Evolutionary conservation across 1,140 invertebrate genomes (phyloP), one percentile per base, ranked within the genome.

Genomic region (Meloidogyne floridensis): DNA sequence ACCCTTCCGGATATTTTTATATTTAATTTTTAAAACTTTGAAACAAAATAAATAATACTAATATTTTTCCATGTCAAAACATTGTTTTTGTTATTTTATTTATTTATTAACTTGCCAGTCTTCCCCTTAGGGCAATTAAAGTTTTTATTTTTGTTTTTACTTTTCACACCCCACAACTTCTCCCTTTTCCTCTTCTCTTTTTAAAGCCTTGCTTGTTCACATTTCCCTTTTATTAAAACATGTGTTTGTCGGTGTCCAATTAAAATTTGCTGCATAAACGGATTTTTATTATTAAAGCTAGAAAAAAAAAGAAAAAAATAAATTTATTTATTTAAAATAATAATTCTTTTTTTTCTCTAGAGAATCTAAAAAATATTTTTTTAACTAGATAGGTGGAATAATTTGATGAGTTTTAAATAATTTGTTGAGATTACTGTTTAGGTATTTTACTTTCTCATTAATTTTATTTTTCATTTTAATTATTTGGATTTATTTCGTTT

Each of bases 171-270:
- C 7, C n/a, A 2, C 32, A 54, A 54, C 53, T 54, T 10, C n/a
- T 47, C 47, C 47, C 53, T 54, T 47, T 8, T 8, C 47, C 47
- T 47, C 47, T 47, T 47, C 59, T 65, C n/a, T 2, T 47, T 32
- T 32, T 32, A 32, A 59, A 59, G 13, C 13, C 59, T 65, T 15
- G 6, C 32, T 32, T 32, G 32, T 32, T 32, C 32, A 32, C 32
- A 32, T 32, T 65, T 65, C 59, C n/a, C n/a, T 18, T 65, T 59
- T 59, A 59, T 59, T 65, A 65, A 47, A 65, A 65, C 59, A 65
- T 65, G 59, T 65, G 47, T 65, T n/a, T 65, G 59, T 65, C 59
- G 13, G 59, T 65, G 59, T 65, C 59, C 59, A 65, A 65, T 65
- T 65, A 65, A 65, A 65, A n/a, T 18, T 65, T 65, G n/a, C 59